Evolutionary conservation across 2,797 vertebrate genomes (phyloP).

Genomic region (Borostomias antarcticus): DNA sequence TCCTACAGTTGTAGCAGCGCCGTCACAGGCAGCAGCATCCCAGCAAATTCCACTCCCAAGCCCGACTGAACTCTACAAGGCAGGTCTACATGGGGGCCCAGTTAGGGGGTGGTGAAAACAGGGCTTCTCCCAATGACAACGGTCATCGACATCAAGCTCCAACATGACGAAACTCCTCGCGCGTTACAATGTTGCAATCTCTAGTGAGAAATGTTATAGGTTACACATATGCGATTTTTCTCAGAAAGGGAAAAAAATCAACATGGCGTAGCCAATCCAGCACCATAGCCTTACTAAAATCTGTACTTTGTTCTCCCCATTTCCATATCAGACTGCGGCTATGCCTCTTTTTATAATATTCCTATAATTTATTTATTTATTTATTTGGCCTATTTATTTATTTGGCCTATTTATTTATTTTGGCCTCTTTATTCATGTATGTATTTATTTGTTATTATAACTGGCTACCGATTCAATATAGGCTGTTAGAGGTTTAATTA

Average conservation of each 20-base stretch:
- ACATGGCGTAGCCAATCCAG: slow-evolving; percentile 8
- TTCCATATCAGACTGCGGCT: background rate
- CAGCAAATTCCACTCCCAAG: slow-evolving; percentile 73
- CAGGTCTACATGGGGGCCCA: slow-evolving; percentile 71
- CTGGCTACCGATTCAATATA: too few relatives aligned
- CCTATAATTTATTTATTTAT: too few relatives aligned
- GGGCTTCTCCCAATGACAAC: slow-evolving; percentile 77
- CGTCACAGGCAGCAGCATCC: slow-evolving; percentile 66
- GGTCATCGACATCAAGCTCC: slow-evolving; percentile 67
- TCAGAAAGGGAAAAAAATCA: background rate
- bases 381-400: too few relatives aligned
- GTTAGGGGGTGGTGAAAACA: slow-evolving; percentile 66
- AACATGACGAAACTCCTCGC: slow-evolving; percentile 55
- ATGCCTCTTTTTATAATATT: too few relatives aligned
- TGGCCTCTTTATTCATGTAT: too few relatives aligned
- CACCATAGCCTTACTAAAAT: background rate
- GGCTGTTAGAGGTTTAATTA: too few relatives aligned
- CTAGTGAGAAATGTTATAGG: slow-evolving; percentile 22
- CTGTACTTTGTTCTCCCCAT: background rate
- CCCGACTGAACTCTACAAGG: slow-evolving; percentile 70
- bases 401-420: too few relatives aligned
- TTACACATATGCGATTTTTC: slow-evolving; percentile 19
- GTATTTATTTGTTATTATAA: too few relatives aligned
- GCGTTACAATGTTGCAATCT: slow-evolving; percentile 50
- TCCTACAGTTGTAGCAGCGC: slow-evolving; percentile 60